Evolutionary conservation across 1,140 invertebrate genomes (phyloP).

Genomic region (Ceratina japonica): DNA sequence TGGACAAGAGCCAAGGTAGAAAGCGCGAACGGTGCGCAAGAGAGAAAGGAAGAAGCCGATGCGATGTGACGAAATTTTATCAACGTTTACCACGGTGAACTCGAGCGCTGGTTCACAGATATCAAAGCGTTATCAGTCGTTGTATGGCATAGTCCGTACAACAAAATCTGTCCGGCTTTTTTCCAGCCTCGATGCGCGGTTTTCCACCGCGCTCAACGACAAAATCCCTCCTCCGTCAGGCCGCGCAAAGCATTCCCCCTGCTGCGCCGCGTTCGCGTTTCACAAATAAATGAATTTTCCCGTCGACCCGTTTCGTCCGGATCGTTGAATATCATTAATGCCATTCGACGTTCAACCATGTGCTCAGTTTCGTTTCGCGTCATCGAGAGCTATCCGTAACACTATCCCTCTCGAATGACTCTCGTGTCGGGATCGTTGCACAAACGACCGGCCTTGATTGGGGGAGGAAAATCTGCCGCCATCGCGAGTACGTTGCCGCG

Average conservation of each 20-base stretch:
- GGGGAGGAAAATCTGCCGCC: not conserved
- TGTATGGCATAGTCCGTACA: constrained; percentile 9
- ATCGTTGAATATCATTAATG: constrained; percentile 39
- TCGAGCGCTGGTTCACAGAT: not conserved
- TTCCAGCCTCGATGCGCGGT: no score
- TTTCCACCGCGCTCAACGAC: constrained; percentile 2
- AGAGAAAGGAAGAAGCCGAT: not conserved
- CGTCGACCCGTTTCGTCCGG: constrained; percentile 4
- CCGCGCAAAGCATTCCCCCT: no score
- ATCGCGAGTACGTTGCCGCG: not conserved
- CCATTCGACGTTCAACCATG: not conserved
- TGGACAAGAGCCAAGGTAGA: not conserved
- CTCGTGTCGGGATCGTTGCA: not conserved
- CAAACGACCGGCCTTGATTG: not conserved
- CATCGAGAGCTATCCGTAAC: constrained; percentile 11
- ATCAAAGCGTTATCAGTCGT: constrained; percentile 35
- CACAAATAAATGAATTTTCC: constrained; percentile 32
- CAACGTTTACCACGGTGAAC: constrained; percentile 9
- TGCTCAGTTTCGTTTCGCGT: not conserved
- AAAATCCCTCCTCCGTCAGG: not conserved
- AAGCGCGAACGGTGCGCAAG: not conserved
- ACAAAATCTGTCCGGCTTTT: constrained; percentile 12
- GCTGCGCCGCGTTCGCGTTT: not conserved
- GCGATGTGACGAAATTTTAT: constrained; percentile 12
- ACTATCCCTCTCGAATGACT: constrained; percentile 1